Evolutionary conservation across 53 echinoderm and acorn worm genomes (phyloP).

Genomic region (Antedon mediterranea): DNA sequence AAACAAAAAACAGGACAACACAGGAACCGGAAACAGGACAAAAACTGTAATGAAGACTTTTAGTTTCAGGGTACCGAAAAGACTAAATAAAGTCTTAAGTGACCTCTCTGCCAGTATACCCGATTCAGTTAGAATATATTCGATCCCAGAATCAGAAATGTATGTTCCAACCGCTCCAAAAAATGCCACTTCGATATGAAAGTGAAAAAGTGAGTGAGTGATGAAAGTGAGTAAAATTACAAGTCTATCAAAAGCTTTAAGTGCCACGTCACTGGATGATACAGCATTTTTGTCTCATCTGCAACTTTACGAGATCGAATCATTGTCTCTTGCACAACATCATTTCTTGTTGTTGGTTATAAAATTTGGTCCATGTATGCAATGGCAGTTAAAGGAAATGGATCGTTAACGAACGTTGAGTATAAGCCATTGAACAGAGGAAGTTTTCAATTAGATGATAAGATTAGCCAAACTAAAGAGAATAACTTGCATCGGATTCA

Average conservation of each 20-base stretch:
- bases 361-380: constrained; percentile 45
- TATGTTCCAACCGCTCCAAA: constrained; percentile 37
- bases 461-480: constrained; percentile 21
- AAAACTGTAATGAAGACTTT: too few relatives aligned
- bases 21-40: too few relatives aligned
- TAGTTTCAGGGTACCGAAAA: too few relatives aligned
- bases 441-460: constrained; percentile 3
- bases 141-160: constrained; percentile 24
- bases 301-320: constrained; percentile 21
- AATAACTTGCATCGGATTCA: constrained; percentile 8
- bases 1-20: too few relatives aligned
- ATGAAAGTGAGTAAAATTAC: not conserved
- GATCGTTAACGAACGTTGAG: too few relatives aligned
- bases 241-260: not conserved
- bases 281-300: constrained; percentile 4
- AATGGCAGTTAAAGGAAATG: too few relatives aligned
- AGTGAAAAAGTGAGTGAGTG: too few relatives aligned
- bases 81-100: too few relatives aligned
- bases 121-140: too few relatives aligned
- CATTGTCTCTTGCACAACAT: constrained; percentile 65
- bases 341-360: constrained; percentile 40
- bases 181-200: constrained; percentile 22
- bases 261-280: not conserved
- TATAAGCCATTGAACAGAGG: too few relatives aligned
- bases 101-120: constrained; percentile 25